Conservation (phyloP, 2,797 vertebrate species). For the Eulemur coronatus region DNA sequence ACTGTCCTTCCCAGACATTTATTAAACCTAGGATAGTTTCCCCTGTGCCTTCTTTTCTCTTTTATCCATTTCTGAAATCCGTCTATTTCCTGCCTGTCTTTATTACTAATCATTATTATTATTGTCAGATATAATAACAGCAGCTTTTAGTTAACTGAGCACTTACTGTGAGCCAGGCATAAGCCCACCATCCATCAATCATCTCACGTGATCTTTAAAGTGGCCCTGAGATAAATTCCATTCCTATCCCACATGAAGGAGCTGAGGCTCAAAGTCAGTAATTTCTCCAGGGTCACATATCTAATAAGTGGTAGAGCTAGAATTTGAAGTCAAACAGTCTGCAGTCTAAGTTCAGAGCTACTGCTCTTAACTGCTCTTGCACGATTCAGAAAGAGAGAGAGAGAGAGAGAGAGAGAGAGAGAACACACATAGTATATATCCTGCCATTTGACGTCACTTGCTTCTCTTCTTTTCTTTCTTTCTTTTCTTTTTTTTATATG, state of each 20-base stretch:
- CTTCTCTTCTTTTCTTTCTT: neutral
- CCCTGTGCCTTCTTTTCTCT: neutral
- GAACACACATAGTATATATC: neutral
- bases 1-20: neutral
- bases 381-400: neutral
- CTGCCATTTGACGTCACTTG: neutral
- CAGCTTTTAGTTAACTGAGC: neutral
- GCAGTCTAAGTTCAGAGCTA: neutral
- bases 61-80: conserved; percentile 37
- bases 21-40: neutral
- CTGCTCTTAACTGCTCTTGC: neutral
- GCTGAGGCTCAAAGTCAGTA: conserved; percentile 2
- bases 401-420: neutral
- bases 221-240: neutral
- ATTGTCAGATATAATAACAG: neutral
- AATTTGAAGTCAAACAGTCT: neutral
- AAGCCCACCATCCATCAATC: neutral
- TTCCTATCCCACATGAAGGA: neutral
- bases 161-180: neutral
- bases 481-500: no score
- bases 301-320: neutral
- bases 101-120: neutral
- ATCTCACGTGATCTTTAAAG: conserved; percentile 48
- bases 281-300: neutral
- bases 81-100: conserved; percentile 33